Base-by-base conservation (phyloP, 2,113 vertebrate genomes). In the Vicugna pacos region DNA sequence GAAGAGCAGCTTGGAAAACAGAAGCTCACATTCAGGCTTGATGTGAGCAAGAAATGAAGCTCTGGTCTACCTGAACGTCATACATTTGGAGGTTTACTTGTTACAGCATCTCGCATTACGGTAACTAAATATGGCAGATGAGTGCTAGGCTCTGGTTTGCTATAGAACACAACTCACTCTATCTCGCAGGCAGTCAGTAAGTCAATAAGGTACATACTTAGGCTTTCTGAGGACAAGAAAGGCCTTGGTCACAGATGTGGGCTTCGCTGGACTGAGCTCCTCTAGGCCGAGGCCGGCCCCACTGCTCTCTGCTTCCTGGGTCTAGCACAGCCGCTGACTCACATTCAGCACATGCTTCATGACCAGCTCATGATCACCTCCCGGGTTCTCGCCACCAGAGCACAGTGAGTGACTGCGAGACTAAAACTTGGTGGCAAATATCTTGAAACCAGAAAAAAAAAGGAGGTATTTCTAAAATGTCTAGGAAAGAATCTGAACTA, bases 261-360 rank as follows among this genome's bases (percentile, higher is more conserved):
- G 14, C 8, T 16, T 91, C 72, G 22, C 6, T 26, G n/a, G 46
- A 42, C 19, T 67, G 13, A 42, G 42, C 7, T n/a, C 30, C 60
- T n/a, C 0, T 0, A 5, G 42, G 20, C 26, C 28, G 7, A 60
- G 20, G n/a, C 20, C 46, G 0, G 0, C n/a, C 6, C 79, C 64
- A 5, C 12, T 52, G 22, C 20, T 54, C 26, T 88, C 86, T 52
- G 22, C 5, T 32, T 50, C 13, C 13, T 0, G 0, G 3, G 28
- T 30, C 65, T 14, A 73, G 22, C 30, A 38, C 58, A 13, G 62
- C 28, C 13, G 38, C 42, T 77, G 28, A 62, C 50, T 89, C 24
- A 28, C 20, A 20, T 14, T 24, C 22, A 19, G 20, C 20, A 42
- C 26, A 4, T 70, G 7, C 17, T 48, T 17, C 10, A 48, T 26